Evolutionary conservation across 2,113 vertebrate genomes (phyloP).

Genomic region (Lophotis ruficrista): DNA sequence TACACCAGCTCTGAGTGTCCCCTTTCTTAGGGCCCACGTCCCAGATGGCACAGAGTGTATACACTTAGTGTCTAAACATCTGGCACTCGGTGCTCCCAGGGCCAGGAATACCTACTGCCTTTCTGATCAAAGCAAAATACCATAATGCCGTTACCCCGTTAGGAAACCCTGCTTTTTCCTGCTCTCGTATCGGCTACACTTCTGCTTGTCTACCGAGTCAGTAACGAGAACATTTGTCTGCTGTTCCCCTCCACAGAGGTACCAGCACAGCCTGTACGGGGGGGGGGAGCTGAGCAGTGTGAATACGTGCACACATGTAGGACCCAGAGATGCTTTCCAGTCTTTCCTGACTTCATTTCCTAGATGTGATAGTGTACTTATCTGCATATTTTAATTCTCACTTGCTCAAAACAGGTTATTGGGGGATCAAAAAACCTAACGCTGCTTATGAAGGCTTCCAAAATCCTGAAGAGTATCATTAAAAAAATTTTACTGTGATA

Average conservation of each 20-base stretch:
- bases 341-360: neutral
- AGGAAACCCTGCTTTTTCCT: neutral
- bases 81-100: neutral
- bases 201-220: neutral
- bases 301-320: rapidly evolving
- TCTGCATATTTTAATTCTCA: neutral
- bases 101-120: neutral
- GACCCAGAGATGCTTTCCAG: neutral
- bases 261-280: neutral
- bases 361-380: neutral
- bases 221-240: neutral
- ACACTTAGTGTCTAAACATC: neutral
- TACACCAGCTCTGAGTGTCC: conserved; percentile 33
- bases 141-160: neutral
- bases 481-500: neutral
- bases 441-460: neutral
- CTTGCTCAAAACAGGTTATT: neutral
- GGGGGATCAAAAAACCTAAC: neutral
- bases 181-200: neutral
- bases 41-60: conserved; percentile 1
- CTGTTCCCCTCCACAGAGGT: neutral
- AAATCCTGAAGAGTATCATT: neutral
- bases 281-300: neutral
- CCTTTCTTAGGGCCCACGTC: conserved; percentile 7
- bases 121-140: conserved; percentile 40